Percentiles rank a stretch among this genome's conserved stretches.
Conservation (phyloP, 2,888 invertebrate species). For the Acleris laterana region DNA sequence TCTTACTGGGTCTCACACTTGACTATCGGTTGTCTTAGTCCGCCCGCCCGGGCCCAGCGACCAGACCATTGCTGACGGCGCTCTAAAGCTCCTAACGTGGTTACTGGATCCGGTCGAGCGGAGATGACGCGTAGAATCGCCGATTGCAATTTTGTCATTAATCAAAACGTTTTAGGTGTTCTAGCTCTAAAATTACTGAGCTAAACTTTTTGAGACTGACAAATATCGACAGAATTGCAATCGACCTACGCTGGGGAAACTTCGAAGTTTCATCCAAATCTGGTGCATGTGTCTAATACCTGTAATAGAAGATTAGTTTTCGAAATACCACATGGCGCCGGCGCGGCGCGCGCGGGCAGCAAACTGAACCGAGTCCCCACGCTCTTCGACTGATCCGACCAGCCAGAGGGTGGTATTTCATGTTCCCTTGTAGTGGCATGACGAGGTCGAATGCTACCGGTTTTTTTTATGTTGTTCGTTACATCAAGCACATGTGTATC, state of each 20-base stretch:
- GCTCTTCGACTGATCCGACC: neutral
- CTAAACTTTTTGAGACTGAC: no score
- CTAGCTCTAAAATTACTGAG: no score
- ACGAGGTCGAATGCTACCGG: conserved; percentile 57
- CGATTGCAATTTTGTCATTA: conserved; percentile 54
- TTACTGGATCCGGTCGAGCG: conserved; percentile 21
- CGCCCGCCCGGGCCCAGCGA: conserved; percentile 4
- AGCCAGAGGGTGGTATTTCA: conserved; percentile 76
- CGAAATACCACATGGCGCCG: conserved; percentile 76
- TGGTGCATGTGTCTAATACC: conserved; percentile 74
- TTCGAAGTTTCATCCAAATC: conserved; percentile 52
- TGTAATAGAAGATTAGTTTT: conserved; percentile 63
- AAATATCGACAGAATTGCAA: conserved; percentile 50
- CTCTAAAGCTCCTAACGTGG: neutral
- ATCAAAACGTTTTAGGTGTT: no score
- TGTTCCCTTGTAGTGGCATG: conserved; percentile 78
- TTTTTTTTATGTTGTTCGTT: conserved; percentile 52
- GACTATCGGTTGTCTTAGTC: conserved; percentile 14
- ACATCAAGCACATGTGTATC: conserved; percentile 51
- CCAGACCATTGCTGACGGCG: neutral
- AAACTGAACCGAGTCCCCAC: conserved; percentile 38
- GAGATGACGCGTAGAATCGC: conserved; percentile 37
- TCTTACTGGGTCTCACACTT: conserved; percentile 23
- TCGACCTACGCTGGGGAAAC: conserved; percentile 48
- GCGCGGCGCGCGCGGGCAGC: conserved; percentile 56